Conservation (phyloP, 2,113 vertebrate species). For the Corythaeola cristata region DNA sequence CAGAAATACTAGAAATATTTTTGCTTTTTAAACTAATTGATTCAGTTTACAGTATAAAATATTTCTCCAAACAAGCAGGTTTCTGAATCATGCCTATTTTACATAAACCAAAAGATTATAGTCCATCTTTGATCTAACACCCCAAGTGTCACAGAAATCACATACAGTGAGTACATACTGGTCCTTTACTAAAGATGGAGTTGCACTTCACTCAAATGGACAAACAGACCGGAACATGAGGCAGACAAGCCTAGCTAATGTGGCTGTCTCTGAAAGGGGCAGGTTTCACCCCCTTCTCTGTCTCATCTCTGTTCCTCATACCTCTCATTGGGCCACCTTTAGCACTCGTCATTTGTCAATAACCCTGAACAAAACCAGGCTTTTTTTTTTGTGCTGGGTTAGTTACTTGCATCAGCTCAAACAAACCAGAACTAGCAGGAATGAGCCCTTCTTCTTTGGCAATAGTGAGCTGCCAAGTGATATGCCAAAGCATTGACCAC, state of each 20-base stretch:
- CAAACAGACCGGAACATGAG: background rate
- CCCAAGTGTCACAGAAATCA: background rate
- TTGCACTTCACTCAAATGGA: background rate
- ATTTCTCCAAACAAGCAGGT: background rate
- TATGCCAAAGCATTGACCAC: background rate
- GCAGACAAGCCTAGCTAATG: background rate
- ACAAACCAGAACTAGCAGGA: background rate
- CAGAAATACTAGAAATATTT: background rate
- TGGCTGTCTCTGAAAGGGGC: background rate
- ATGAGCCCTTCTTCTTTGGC: background rate
- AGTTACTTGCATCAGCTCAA: background rate
- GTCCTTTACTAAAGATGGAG: background rate
- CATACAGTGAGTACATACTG: rapidly evolving
- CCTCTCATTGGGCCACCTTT: background rate
- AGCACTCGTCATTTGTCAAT: background rate
- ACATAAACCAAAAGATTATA: background rate
- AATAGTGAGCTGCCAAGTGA: background rate
- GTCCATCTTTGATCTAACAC: background rate
- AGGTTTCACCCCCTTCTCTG: background rate
- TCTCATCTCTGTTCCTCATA: background rate
- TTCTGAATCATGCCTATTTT: background rate
- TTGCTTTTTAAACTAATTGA: background rate
- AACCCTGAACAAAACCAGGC: background rate
- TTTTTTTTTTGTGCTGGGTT: background rate
- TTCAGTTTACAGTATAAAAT: background rate